phyloP scores from a whole-genome alignment of 2,888 invertebrate genomes.

The Pheosia tremula region DNA sequence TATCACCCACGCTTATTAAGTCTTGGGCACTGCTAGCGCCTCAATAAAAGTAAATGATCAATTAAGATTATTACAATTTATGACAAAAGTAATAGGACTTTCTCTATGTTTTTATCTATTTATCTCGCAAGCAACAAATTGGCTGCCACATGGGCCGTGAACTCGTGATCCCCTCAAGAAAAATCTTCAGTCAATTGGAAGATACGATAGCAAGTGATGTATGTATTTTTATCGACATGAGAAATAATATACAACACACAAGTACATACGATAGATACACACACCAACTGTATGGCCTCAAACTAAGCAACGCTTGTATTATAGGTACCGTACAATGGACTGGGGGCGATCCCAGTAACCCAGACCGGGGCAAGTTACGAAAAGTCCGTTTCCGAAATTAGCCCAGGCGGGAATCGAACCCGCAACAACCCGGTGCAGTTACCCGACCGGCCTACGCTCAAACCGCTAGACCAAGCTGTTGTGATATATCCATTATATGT shows the following conservation, averaged over 20 bases:
- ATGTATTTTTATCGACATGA: constrained; percentile 21
- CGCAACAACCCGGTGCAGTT: too few species aligned
- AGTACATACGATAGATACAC: background rate
- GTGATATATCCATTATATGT: background rate
- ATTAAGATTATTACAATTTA: background rate
- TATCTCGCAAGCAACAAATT: constrained; percentile 47
- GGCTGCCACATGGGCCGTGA: constrained; percentile 66
- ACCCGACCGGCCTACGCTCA: too few species aligned
- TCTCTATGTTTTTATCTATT: constrained; percentile 6
- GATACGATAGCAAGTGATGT: constrained; percentile 54
- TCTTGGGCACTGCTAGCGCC: too few species aligned
- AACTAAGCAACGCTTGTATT: too few species aligned
- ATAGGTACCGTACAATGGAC: too few species aligned
- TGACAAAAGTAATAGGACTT: constrained; percentile 2
- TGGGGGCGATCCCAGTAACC: too few species aligned
- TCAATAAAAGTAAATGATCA: background rate
- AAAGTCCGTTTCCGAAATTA: too few species aligned
- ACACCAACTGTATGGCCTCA: too few species aligned
- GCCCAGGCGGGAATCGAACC: too few species aligned
- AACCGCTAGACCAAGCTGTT: too few species aligned
- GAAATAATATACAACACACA: background rate
- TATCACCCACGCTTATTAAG: too few species aligned
- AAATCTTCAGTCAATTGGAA: constrained; percentile 67
- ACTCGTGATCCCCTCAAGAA: constrained; percentile 66
- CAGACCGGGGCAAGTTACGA: too few species aligned